Base-by-base conservation (phyloP, 1,140 invertebrate genomes). In the Odontomachus brunneus region DNA sequence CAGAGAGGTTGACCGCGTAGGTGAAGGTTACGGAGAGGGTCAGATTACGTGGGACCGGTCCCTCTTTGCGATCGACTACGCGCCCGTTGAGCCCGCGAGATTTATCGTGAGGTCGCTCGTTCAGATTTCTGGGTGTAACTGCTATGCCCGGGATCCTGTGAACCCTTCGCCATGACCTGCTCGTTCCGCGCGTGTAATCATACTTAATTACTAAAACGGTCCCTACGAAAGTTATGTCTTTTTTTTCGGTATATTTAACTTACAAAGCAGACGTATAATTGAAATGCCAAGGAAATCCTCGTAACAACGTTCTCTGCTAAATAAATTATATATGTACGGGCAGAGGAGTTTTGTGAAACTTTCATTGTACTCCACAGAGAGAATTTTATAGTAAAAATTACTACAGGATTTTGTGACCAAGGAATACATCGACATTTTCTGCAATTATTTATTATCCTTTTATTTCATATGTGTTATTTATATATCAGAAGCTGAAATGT, bases 21-120 rank as follows among this genome's bases (percentile, higher is more conserved):
- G 74, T 63, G 67, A 89, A 84, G 88, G 83, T 84, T 59, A 75
- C 22, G 69, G 48, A 78, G 69, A 84, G 88, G n/a, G 83, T 86
- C 44, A 83, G 22, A 7, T 49, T 38, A 71, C 66, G 22, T 17
- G 33, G 44, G 51, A 84, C 71, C 59, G 60, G 44, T 88, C 65
- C 15, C 12, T 57, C 49, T n/a, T 49, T 53, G 62, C 17, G 80
- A 81, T 81, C 65, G 53, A 73, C 67, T 66, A 57, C 81, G 82
- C 49, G 67, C 66, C 33, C 44, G n/a, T 49, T 14, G 63, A 69
- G 33, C 15, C 29, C 2, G 26, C 9, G 57, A 74, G 29, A 62
- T 49, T 62, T 51, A 72, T 59, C 55, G 57, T n/a, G 22, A 49
- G 19, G 67, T 80, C 12, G 15, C 33, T 55, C 33, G 26, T 73